Evolutionary conservation across 2,888 invertebrate genomes (phyloP).

Genomic region (Plagiodera versicolora): DNA sequence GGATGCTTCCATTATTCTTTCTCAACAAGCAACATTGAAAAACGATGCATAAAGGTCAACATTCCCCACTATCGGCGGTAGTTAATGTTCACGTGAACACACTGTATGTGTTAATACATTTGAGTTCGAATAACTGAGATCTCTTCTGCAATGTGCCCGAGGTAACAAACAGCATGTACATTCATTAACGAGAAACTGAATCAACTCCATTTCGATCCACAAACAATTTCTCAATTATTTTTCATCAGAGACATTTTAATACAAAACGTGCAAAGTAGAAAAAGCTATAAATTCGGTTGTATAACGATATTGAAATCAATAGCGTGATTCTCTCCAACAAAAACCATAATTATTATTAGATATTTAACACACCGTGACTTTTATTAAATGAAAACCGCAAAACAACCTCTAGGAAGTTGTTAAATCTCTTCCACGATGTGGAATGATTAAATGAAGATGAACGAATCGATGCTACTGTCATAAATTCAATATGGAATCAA

Average conservation of each 20-base stretch:
- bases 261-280: conserved; percentile 5
- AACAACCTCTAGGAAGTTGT: conserved; percentile 33
- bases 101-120: too few relatives aligned
- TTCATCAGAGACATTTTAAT: conserved; percentile 11
- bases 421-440: background rate
- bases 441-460: background rate
- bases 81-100: too few relatives aligned
- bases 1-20: too few relatives aligned
- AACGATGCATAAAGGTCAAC: too few relatives aligned
- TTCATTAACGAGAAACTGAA: too few relatives aligned
- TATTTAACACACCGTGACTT: conserved; percentile 33
- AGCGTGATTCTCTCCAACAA: conserved; percentile 14
- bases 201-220: too few relatives aligned
- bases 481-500: too few relatives aligned
- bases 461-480: background rate
- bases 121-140: too few relatives aligned
- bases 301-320: conserved; percentile 26
- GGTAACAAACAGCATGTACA: too few relatives aligned
- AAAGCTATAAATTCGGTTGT: conserved; percentile 24
- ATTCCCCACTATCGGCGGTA: too few relatives aligned
- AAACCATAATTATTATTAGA: conserved; percentile 29
- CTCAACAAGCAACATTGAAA: too few relatives aligned
- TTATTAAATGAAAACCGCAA: conserved; percentile 37
- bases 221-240: conserved; percentile 11
- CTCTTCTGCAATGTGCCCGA: too few relatives aligned